Evolutionary conservation across 1,140 invertebrate species (phyloP).

Genomic region (Melitaea cinxia): DNA sequence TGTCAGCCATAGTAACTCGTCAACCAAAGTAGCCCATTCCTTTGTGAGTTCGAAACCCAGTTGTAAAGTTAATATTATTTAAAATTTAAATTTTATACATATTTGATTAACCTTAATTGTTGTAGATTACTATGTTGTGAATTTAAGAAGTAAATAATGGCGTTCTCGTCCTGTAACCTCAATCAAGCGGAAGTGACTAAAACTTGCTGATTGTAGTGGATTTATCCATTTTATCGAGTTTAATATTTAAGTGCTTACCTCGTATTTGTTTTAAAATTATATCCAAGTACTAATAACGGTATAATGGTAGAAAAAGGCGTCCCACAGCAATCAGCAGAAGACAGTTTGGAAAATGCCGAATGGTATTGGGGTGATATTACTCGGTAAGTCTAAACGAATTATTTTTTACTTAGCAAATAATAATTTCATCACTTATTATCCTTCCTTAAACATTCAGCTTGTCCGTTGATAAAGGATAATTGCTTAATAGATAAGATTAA

Average conservation of each 20-base stretch:
- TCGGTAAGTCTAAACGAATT: slow-evolving; percentile 52
- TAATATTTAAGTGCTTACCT: slow-evolving; percentile 4
- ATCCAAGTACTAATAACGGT: slow-evolving; percentile 33
- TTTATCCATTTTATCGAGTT: slow-evolving; percentile 23
- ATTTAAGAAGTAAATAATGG: slow-evolving; percentile 37
- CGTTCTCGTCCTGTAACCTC: slow-evolving; percentile 51
- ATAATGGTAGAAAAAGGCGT: slow-evolving; percentile 76
- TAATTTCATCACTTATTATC: too few species aligned
- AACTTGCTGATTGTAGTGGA: slow-evolving; percentile 26
- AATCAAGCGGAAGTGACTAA: slow-evolving; percentile 55
- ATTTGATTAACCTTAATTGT: neutral
- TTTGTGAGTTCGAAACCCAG: slow-evolving; percentile 48
- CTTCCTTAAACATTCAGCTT: too few species aligned
- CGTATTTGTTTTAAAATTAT: slow-evolving; percentile 9
- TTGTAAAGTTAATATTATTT: slow-evolving; percentile 3
- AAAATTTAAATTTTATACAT: neutral
- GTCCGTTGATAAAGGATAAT: too few species aligned
- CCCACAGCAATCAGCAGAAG: slow-evolving; percentile 68
- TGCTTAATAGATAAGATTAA: too few species aligned
- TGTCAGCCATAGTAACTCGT: slow-evolving; percentile 32
- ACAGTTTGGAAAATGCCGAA: slow-evolving; percentile 76
- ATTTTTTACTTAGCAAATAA: neutral
- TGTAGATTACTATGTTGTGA: slow-evolving; percentile 24
- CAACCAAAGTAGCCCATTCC: slow-evolving; percentile 42
- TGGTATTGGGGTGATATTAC: slow-evolving; percentile 82